Percentiles rank a stretch among this genome's conserved stretches.
Evolutionary conservation across 2,888 invertebrate genomes (phyloP).

Genomic region (Spilosoma lubricipeda): DNA sequence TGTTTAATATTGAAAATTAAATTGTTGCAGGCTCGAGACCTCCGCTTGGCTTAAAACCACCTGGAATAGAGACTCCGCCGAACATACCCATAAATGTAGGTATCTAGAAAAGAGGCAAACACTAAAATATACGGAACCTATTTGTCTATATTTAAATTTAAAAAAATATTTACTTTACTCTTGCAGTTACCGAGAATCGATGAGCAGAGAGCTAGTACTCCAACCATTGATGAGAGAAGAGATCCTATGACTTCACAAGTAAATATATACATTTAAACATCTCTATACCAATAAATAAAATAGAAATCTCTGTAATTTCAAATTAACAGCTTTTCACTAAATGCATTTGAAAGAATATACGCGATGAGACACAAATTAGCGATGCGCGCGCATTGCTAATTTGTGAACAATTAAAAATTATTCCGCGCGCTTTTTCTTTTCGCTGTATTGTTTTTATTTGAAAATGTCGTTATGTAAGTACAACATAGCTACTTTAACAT

Average conservation of each 20-base stretch:
- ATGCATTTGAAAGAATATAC: background rate
- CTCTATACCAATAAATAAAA: too few relatives aligned
- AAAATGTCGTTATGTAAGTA: too few relatives aligned
- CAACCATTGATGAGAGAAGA: conserved; percentile 88
- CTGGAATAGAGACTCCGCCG: conserved; percentile 77
- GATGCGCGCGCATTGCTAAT: too few relatives aligned
- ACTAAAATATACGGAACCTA: background rate
- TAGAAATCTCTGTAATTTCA: too few relatives aligned
- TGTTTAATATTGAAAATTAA: conserved; percentile 19
- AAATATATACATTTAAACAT: conserved; percentile 22
- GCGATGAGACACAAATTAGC: too few relatives aligned
- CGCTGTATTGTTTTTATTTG: too few relatives aligned
- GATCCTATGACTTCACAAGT: conserved; percentile 78
- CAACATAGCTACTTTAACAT: too few relatives aligned
- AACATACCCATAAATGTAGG: conserved; percentile 69
- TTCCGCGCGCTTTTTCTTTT: too few relatives aligned
- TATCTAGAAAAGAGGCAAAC: conserved; percentile 13
- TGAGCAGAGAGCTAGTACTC: conserved; percentile 90
- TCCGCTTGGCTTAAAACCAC: conserved; percentile 71
- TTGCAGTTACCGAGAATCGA: conserved; percentile 72
- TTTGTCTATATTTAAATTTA: background rate
- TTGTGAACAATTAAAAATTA: too few relatives aligned
- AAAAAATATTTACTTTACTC: background rate
- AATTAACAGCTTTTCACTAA: too few relatives aligned
- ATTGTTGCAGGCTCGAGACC: conserved; percentile 71